Evolutionary conservation across 2,113 vertebrate genomes (phyloP), one percentile per base, ranked within the genome.

Genomic region (Phalacrocorax brasilianus): DNA sequence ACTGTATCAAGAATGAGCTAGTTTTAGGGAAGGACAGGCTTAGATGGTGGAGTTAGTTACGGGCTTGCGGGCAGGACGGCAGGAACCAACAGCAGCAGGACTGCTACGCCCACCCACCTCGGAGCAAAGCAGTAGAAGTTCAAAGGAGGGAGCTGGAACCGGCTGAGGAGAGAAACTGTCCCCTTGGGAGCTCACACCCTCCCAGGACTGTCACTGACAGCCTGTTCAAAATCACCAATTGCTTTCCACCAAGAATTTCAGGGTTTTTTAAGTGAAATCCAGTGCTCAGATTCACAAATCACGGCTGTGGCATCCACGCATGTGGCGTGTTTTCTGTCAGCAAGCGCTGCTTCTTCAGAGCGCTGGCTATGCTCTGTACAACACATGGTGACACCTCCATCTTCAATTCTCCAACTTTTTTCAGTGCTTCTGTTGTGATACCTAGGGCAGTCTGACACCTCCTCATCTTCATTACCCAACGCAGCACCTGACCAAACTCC

Each of bases 241-340:
- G 8, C 67, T 40, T 80, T 47, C 47, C 1, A 4, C 5, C 28
- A 35, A 53, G 53, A 49, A 26, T 9, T 33, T 65, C 26, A 22
- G 44, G 2, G 2, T 22, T 70, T 87, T 65, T 14, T 6, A 70
- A 44, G 44, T 11, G 3, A 42, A 77, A 56, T 47, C 16, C 47
- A 84, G 55, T 9, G 20, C 53, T 58, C 73, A 55, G 38, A 61
- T 32, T 72, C 66, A 56, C 32, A 89, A 75, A 75, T 18, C 38
- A 14, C 38, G 50, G 50, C 63, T 63, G 38, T 0, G 0, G 47
- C 32, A 71, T 24, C 26, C 78, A 38, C 0, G 0, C 0, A 1
- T 3, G 0, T 2, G 18, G 44, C 2, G 2, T 33, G 40, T 13
- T 61, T 55, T 70, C 72, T 44, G n/a, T 35, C 78, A 85, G 84